Percentiles rank a stretch among this genome's conserved stretches.
These are phyloP conservation scores for Platycercus adscitus DNA, from an alignment of 2,113 vertebrate genomes.

Conservation along the genomic window DNA sequence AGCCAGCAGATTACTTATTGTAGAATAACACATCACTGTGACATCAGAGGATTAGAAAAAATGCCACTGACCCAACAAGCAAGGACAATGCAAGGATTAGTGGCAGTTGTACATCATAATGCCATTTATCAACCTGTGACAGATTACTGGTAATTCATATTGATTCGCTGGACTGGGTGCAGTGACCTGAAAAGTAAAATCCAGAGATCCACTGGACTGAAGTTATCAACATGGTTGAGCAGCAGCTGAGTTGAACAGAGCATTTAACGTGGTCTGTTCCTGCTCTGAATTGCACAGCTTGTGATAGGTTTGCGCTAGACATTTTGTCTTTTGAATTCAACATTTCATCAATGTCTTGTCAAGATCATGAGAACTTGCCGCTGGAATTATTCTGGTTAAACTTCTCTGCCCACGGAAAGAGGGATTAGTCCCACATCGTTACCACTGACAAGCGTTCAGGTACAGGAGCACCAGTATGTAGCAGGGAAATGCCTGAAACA, in stretches of 20 bases:
- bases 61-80: not conserved
- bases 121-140: conserved; percentile 36
- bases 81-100: conserved; percentile 5
- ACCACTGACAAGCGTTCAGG: rapidly evolving
- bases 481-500: not conserved
- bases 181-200: conserved; percentile 4
- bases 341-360: not conserved
- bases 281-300: not conserved
- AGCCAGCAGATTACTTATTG: rapidly evolving
- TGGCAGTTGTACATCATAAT: not conserved
- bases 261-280: not conserved
- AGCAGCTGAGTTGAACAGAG: not conserved
- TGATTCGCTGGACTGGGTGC: conserved; percentile 4
- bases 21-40: not conserved
- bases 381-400: not conserved
- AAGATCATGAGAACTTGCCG: not conserved
- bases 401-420: not conserved
- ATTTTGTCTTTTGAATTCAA: not conserved
- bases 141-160: conserved; percentile 53
- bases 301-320: rapidly evolving
- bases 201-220: not conserved
- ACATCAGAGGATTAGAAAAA: not conserved
- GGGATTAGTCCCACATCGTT: not conserved
- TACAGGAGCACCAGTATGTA: rapidly evolving
- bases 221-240: not conserved